Base-by-base conservation (phyloP, 2,888 invertebrate species). In the Siphonodentalium dalli region DNA sequence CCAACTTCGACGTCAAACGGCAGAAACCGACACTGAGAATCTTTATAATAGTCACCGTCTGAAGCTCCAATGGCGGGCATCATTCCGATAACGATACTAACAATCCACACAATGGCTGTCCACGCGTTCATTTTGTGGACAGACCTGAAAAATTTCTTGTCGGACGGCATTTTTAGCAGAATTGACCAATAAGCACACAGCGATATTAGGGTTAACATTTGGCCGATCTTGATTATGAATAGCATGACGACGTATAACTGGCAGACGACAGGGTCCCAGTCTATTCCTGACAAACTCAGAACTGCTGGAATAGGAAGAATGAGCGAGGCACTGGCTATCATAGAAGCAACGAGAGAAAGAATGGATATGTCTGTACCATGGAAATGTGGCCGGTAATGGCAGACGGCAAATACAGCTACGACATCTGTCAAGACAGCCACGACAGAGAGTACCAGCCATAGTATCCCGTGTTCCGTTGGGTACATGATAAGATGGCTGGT, bases 321-420 rank as follows among this genome's bases (percentile, higher is more conserved):
- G 13, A 72, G 35, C 5, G 63, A 13, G 1, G 64, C 66, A 49
- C 70, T 68, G 41, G 63, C 51, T 23, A 61, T 50, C 69, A 72
- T 67, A 13, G 68, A 56, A 23, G 63, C 61, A 29, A 71, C 34
- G 3, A 72, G 52, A 11, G 71, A 72, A 15, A 69, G 50, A 20
- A 72, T 46, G 3, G 65, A 62, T 45, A 72, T 63, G 58, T 74
- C 74, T 15, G 70, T 66, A 43, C 72, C 72, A 54, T 72, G 72
- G 44, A 67, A 66, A 55, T 62, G 61, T 1, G 66, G 63, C 23
- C 54, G 56, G 56, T 72, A 74, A 37, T 72, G 74, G 8, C 58
- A 60, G 15, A 73, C 61, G 11, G 69, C 43, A 6, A 67, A 33
- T 18, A 71, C 54, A 33, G 66, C 66, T 13, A 66, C 35, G 21